Base-by-base conservation (phyloP, 2,888 invertebrate genomes). In the Ormia ochracea region DNA sequence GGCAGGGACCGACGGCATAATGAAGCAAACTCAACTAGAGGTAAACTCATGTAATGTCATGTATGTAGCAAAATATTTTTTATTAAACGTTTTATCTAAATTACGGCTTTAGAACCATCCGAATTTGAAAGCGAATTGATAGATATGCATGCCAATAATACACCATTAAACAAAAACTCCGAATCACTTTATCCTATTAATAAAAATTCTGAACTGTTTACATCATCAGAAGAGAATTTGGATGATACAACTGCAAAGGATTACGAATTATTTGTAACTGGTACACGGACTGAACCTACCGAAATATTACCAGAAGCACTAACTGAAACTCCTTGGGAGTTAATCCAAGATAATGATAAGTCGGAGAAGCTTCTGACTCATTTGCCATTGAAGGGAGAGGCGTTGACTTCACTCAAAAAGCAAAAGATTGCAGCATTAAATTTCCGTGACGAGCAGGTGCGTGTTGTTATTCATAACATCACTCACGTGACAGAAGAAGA, bases 381-480 rank as follows among this genome's bases (percentile, higher is more conserved):
- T 12, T 41, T 23, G 12, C 33, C 31, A 14, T 4, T 43, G 0
- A 52, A 52, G 78, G 75, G 83, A 69, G 83, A 82, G 28, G 75
- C 84, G 17, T 65, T 61, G 17, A 31, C 65, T 4, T 0, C 84
- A 52, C 78, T 84, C 61, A 77, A 83, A 82, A 82, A 82, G 76
- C 83, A 82, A 54, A 52, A 52, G 28, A 58, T 72, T 14, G 54
- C 78, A 38, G 82, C 82, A 2, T 81, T 85, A 19, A 78, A 85
- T 28, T 84, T 85, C 41, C 83, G 84, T 68, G 86, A 88, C 76
- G 89, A 91, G 82, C 92, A 93, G 1, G 93, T 94, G 5, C 91
- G 92, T 84, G 93, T 94, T 70, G 91, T 93, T 84, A 93, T 94
- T 83, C 94, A 94, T 85, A 93, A 93, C 84, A 91, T 94, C 75